These are phyloP conservation scores for Typhlomys cinereus DNA, from an alignment of 2,113 vertebrate species.

Conservation along the genomic window DNA sequence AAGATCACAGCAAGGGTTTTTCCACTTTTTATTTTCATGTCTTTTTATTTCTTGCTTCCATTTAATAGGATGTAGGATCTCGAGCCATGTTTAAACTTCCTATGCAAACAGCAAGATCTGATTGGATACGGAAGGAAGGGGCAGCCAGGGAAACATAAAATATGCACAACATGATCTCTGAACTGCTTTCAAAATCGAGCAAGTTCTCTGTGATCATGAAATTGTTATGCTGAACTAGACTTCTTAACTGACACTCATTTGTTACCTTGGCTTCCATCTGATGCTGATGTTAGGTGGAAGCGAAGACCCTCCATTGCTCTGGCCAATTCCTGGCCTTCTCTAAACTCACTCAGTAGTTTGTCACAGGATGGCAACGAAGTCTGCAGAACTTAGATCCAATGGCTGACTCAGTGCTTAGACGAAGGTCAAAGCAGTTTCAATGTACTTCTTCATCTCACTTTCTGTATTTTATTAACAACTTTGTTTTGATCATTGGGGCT, in stretches of 20 bases:
- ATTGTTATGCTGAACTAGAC: neutral
- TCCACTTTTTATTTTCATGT: neutral
- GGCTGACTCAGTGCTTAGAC: neutral
- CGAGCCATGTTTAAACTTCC: conserved; percentile 9
- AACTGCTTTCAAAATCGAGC: neutral
- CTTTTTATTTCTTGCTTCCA: neutral
- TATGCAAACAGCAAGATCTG: neutral
- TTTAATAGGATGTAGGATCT: neutral
- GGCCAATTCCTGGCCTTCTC: neutral
- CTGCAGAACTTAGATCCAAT: neutral
- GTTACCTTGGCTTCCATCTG: neutral
- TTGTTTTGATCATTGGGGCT: neutral
- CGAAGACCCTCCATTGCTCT: rapidly evolving
- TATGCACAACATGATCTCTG: neutral
- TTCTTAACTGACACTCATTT: neutral
- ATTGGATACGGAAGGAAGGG: neutral
- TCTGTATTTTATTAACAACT: neutral
- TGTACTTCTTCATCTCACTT: neutral
- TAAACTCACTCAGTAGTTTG: neutral
- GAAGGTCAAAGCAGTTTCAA: neutral
- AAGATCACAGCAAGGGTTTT: neutral
- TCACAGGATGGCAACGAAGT: neutral
- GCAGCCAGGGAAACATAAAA: neutral
- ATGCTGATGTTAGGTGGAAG: neutral
- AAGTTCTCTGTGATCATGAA: rapidly evolving